Base-by-base conservation (phyloP, 2,888 invertebrate genomes). In the Nebria salina region DNA sequence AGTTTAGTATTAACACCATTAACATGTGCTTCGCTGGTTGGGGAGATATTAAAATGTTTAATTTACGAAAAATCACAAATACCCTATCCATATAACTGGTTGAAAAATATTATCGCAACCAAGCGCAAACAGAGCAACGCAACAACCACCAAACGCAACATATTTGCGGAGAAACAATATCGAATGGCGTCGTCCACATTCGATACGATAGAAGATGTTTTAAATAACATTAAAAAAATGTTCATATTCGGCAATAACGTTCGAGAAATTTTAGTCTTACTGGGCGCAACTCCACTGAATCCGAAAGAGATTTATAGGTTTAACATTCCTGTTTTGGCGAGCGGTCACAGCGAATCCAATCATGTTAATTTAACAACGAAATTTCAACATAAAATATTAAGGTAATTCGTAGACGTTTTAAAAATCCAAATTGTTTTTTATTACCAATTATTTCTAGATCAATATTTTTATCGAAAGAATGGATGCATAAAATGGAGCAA, bases 51-150 rank as follows among this genome's bases (percentile, higher is more conserved):
- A 70, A 92, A 92, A 86, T 91, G 90, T 84, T 87, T 92, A 70
- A 87, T 90, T 0, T 92, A 91, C 87, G 92, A 92, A 86, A 90
- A 91, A 86, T 87, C 91, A 66, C 92, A 91, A 86, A 91, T 91
- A 85, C 91, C 91, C 0, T 91, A 91, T 83, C 87, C 88, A 0
- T 91, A 90, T 83, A 89, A 90, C 82, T 90, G 90, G 89, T 84
- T 91, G 54, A 91, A 91, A 83, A 76, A 76, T 72, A 65, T 81
- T 15, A 72, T 72, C 20, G 65, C 26, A 72, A 8, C 13, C 26
- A 73, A 73, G 11, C 26, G 73, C 13, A 73, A 73, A 42, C 73
- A 73, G 73, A 73, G 15, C 42, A 9, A 26, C 11, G 66, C 15
- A 65, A 65, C 64, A 20, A 72, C 64, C 13, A 43, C 15, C 42